These are phyloP conservation scores for Brachypalpus laphriformis DNA, from an alignment of 2,888 invertebrate species.

Conservation along the genomic window DNA sequence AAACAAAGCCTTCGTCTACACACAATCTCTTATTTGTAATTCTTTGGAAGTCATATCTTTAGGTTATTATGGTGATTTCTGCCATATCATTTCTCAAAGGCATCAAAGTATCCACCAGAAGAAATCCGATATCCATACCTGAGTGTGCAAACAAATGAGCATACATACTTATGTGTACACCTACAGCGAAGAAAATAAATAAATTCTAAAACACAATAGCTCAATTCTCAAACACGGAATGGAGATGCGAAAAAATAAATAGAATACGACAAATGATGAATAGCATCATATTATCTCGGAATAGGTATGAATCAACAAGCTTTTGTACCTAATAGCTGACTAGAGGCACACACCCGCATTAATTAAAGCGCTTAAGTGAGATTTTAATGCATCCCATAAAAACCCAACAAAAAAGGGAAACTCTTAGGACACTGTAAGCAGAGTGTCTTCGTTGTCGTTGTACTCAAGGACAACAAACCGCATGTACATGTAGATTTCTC, in stretches of 20 bases:
- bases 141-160: constrained; percentile 12
- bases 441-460: constrained; percentile 10
- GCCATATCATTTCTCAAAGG: constrained; percentile 61
- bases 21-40: background rate
- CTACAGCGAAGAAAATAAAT: constrained; percentile 3
- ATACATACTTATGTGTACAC: background rate
- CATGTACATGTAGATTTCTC: constrained; percentile 15
- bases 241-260: constrained; percentile 17
- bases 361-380: constrained; percentile 68
- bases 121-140: constrained; percentile 43
- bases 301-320: constrained; percentile 68
- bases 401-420: background rate
- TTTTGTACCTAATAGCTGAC: constrained; percentile 39
- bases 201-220: constrained; percentile 25
- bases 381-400: constrained; percentile 41
- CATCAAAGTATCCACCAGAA: constrained; percentile 41
- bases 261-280: constrained; percentile 9
- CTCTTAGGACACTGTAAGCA: constrained; percentile 42
- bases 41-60: constrained; percentile 37
- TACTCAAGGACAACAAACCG: constrained; percentile 62
- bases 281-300: constrained; percentile 58
- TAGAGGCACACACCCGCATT: constrained; percentile 59
- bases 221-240: background rate
- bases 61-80: constrained; percentile 51
- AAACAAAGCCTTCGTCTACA: constrained; percentile 16